phyloP scores from a whole-genome alignment of 2,797 vertebrate species.

The Dryobates pubescens region DNA sequence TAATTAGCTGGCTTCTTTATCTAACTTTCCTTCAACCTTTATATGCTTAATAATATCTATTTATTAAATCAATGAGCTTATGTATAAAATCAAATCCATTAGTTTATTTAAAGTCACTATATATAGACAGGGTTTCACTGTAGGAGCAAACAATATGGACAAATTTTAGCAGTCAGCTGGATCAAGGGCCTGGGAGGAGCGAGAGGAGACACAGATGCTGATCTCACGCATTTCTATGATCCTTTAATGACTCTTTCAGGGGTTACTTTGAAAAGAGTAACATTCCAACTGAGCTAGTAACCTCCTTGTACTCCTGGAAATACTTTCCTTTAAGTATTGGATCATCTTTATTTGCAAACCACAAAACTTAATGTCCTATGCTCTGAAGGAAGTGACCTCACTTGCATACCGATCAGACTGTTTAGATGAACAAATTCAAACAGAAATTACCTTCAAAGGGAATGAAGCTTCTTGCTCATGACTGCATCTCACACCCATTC shows the following conservation, averaged over 20 bases:
- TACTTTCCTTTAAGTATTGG: not conserved
- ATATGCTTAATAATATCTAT: not conserved
- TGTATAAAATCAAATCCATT: not conserved
- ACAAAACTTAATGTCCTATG: not conserved
- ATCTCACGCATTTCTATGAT: not conserved
- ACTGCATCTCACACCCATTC: not conserved
- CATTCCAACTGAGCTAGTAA: not conserved
- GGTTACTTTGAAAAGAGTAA: not conserved
- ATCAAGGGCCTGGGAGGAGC: not conserved
- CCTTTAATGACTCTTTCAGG: not conserved
- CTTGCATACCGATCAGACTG: not conserved
- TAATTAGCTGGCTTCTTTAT: constrained; percentile 50
- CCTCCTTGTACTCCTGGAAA: not conserved
- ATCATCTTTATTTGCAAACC: not conserved
- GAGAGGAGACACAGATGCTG: not conserved
- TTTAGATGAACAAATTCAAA: not conserved
- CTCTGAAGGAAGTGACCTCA: not conserved
- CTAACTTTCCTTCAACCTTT: not conserved
- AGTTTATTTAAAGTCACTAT: not conserved
- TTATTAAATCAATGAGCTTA: constrained; percentile 39
- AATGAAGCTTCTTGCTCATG: not conserved
- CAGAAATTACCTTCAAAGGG: not conserved
- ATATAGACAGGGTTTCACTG: not conserved
- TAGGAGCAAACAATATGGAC: not conserved
- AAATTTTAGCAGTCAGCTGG: not conserved